phyloP scores from a whole-genome alignment of 2,797 vertebrate species.

The Macroramphosus scolopax region DNA sequence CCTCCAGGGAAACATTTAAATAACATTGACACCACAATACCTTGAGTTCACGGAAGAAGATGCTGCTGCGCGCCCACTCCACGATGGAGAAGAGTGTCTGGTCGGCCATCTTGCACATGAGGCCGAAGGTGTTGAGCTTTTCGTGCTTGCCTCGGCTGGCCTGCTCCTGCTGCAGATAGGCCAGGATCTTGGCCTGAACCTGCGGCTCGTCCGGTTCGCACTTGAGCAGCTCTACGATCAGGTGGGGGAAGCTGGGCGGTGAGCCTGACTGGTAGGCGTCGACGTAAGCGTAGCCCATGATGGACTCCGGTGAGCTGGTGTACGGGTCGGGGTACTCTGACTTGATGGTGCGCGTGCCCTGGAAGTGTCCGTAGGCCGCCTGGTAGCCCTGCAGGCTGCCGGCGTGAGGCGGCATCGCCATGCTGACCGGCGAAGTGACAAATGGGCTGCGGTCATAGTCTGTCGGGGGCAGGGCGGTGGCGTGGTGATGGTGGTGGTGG shows the following conservation, averaged over 20 bases:
- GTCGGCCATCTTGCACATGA: conserved; percentile 99
- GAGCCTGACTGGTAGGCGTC: conserved; percentile 90
- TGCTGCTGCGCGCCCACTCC: conserved; percentile 97
- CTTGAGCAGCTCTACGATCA: conserved; percentile 96
- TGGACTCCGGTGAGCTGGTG: conserved; percentile 94
- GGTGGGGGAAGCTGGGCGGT: conserved; percentile 91
- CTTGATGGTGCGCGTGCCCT: conserved; percentile 93
- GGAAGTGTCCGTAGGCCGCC: conserved; percentile 90
- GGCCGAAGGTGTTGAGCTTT: conserved; percentile 96
- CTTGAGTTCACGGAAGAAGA: conserved; percentile 99
- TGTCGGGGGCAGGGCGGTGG: conserved; percentile 92
- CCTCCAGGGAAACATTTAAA: background rate
- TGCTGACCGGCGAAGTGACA: conserved; percentile 96
- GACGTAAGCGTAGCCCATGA: conserved; percentile 95
- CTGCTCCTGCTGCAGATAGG: conserved; percentile 96
- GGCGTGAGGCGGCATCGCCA: conserved; percentile 92
- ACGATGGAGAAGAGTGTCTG: conserved; percentile 99
- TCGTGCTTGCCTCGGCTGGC: conserved; percentile 92
- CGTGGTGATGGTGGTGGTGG: conserved; percentile 77
- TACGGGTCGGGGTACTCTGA: conserved; percentile 98
- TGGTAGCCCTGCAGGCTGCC: conserved; percentile 95
- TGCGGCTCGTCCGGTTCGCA: conserved; percentile 97
- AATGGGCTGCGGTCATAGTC: conserved; percentile 98
- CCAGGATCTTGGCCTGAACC: conserved; percentile 93
- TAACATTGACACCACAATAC: conserved; percentile 73